Conservation (phyloP, 2,797 vertebrate species). For the Falco cherrug region DNA sequence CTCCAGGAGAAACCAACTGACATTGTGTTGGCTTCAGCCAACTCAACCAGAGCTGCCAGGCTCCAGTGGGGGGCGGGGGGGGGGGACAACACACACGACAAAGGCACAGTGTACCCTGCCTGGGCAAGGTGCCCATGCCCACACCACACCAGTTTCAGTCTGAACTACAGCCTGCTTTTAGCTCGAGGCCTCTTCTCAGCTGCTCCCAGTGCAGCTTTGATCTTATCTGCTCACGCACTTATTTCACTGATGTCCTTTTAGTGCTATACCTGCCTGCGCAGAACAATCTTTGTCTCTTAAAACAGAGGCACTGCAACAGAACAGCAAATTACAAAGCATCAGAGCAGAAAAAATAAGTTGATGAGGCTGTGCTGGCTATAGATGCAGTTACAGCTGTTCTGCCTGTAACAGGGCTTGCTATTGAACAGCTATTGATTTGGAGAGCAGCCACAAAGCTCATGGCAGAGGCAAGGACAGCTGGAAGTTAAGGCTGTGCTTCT, state of each 20-base stretch:
- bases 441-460: not conserved
- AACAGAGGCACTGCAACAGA: constrained; percentile 22
- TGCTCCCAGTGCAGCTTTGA: constrained; percentile 17
- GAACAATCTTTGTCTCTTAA: not conserved
- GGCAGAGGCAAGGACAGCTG: not conserved
- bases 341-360: constrained; percentile 52
- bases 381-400: constrained; percentile 12
- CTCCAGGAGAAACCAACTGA: not conserved
- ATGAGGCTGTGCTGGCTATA: not conserved
- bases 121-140: not conserved
- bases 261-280: not conserved
- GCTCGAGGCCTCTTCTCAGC: not conserved
- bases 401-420: not conserved
- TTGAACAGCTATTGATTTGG: constrained; percentile 40
- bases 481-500: not conserved
- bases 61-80: not conserved
- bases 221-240: constrained; percentile 14
- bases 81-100: not conserved
- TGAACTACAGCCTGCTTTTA: not conserved
- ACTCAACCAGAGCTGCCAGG: not conserved
- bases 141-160: not conserved
- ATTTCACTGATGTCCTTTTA: not conserved
- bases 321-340: constrained; percentile 63
- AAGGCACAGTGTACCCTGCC: not conserved
- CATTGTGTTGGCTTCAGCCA: not conserved